Evolutionary conservation across 2,888 invertebrate species (phyloP).

Genomic region (Diogma glabrata): DNA sequence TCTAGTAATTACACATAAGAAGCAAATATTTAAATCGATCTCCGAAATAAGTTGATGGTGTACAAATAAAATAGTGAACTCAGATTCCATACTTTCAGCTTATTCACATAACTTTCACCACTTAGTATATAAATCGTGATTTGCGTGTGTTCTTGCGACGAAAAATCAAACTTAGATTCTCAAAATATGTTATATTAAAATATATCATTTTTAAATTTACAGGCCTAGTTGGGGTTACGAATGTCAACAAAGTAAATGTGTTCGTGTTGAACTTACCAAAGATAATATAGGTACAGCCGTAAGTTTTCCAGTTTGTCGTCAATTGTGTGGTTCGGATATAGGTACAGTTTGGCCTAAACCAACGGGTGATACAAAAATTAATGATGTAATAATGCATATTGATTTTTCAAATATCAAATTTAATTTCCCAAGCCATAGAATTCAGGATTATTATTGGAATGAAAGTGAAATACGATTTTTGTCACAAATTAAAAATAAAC

Average conservation of each 20-base stretch:
- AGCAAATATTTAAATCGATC: too few relatives aligned
- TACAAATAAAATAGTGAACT: too few relatives aligned
- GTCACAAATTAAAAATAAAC: constrained; percentile 26
- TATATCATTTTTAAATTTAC: too few relatives aligned
- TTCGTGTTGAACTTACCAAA: constrained; percentile 29
- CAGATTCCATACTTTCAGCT: too few relatives aligned
- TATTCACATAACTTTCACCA: too few relatives aligned
- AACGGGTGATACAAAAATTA: constrained; percentile 36
- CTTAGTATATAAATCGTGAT: too few relatives aligned
- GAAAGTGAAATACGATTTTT: constrained; percentile 34
- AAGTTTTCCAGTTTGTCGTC: constrained; percentile 38
- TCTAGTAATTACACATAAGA: too few relatives aligned
- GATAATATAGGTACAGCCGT: constrained; percentile 30
- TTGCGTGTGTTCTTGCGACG: too few relatives aligned
- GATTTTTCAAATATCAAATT: constrained; percentile 33
- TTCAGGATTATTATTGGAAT: constrained; percentile 27
- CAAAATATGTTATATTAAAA: too few relatives aligned
- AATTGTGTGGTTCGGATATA: constrained; percentile 38
- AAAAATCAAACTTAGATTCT: too few relatives aligned
- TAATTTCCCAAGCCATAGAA: constrained; percentile 23
- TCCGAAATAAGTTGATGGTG: too few relatives aligned
- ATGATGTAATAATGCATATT: constrained; percentile 35
- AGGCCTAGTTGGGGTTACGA: constrained; percentile 29
- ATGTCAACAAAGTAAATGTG: constrained; percentile 27
- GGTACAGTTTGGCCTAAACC: constrained; percentile 40